Evolutionary conservation across 2,888 invertebrate species (phyloP).

Genomic region (Xestia c-nigrum): DNA sequence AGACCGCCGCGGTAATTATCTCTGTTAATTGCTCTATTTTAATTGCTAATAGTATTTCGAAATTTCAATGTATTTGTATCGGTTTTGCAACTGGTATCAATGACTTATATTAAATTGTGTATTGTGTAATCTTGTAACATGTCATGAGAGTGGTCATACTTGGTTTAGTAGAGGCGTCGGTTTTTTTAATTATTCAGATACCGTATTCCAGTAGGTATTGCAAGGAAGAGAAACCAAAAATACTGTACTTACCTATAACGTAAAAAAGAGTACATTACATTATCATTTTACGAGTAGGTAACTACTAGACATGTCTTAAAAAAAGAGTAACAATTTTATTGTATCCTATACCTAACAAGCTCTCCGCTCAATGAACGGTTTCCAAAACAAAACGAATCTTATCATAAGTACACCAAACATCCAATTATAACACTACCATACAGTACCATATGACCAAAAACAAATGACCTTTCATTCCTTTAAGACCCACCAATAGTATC

Average conservation of each 20-base stretch:
- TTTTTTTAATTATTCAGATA: no score
- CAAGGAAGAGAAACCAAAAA: background rate
- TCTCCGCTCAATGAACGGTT: background rate
- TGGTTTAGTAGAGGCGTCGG: background rate
- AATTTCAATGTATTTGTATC: slow-evolving; percentile 1
- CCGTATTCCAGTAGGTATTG: background rate
- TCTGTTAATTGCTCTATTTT: slow-evolving; percentile 44
- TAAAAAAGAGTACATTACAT: no score
- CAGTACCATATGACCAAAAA: slow-evolving; percentile 31
- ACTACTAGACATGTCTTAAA: background rate
- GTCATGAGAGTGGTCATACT: background rate
- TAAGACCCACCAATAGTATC: slow-evolving; percentile 3
- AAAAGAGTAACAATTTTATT: background rate
- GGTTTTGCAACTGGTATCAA: background rate
- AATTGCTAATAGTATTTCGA: slow-evolving; percentile 44
- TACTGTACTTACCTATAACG: no score
- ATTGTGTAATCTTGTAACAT: background rate
- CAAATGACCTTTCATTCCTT: slow-evolving; percentile 13
- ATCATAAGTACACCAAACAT: slow-evolving; percentile 46
- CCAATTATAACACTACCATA: slow-evolving; percentile 15
- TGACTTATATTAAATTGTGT: background rate
- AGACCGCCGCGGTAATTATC: slow-evolving; percentile 35
- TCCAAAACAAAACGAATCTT: slow-evolving; percentile 43
- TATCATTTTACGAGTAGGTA: no score
- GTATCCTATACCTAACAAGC: background rate